Percentiles rank a stretch among this genome's conserved stretches.
Conservation (phyloP, 1,140 invertebrate genomes). For the Branchinecta lindahli region DNA sequence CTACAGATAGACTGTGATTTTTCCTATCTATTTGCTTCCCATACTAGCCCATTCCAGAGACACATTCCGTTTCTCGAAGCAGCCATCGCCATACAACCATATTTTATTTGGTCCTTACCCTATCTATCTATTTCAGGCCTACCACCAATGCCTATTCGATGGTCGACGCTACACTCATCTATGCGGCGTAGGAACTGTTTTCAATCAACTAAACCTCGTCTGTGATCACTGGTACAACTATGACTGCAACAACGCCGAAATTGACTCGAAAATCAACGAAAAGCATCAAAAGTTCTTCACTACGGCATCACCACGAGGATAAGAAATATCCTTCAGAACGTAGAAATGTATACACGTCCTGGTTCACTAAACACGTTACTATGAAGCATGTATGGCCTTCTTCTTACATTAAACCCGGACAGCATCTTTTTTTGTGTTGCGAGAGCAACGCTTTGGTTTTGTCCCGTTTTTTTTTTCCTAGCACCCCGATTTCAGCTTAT, state of each 20-base stretch:
- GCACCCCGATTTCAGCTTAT: too few species aligned
- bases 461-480: conserved; percentile 8
- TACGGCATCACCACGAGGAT: not conserved
- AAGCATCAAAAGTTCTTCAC: not conserved
- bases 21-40: too few species aligned
- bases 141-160: conserved; percentile 21
- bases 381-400: too few species aligned
- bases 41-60: too few species aligned
- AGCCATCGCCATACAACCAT: too few species aligned
- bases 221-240: conserved; percentile 23
- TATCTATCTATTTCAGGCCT: conserved; percentile 14
- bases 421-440: not conserved
- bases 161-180: conserved; percentile 20
- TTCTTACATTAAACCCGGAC: too few species aligned
- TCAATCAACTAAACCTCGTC: conserved; percentile 21
- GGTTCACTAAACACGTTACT: too few species aligned
- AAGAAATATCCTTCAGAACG: too few species aligned
- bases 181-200: conserved; percentile 21
- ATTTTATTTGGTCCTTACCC: too few species aligned
- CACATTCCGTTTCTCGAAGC: too few species aligned
- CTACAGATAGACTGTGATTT: too few species aligned
- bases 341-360: too few species aligned
- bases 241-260: not conserved
- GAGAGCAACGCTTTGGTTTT: not conserved
- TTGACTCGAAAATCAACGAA: not conserved